Base-by-base conservation (phyloP, 2,888 invertebrate species). In the Clepsis dumicolana region DNA sequence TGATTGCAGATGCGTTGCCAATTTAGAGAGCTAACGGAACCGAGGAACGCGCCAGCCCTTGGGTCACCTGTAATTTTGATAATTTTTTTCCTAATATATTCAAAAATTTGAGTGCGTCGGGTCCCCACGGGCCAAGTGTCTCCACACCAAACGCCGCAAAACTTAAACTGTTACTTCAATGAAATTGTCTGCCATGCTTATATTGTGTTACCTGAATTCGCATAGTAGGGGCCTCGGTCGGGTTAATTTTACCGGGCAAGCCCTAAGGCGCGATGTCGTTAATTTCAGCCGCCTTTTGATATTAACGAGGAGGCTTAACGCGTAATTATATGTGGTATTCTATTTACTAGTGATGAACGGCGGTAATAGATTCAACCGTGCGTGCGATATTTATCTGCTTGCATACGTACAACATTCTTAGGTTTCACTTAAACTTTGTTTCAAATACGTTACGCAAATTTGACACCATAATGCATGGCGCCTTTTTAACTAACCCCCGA, bases 181-280 rank as follows among this genome's bases (percentile, higher is more conserved):
- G n/a, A n/a, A 4, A 5, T 29, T 29, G 1, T 29, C 29, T 29
- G 8, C 29, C 0, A 3, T 29, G 8, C 29, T 14, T 14, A 4
- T 38, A 18, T 7, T 41, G 4, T 16, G 16, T 18, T 16, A 32
- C 24, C n/a, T 4, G 8, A 38, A 35, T 8, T 18, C 14, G 2
- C 18, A 41, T 61, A 59, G 71, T 75, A 75, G 64, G 70, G 62
- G 70, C 52, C 32, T 52, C 59, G 53, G 67, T 60, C 50, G 73
- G 74, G 75, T 77, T 77, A 80, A 79, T 80, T 76, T 78, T 71
- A 60, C 74, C 71, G 70, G 72, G 75, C 72, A 70, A 70, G 73
- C 76, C 77, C 73, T 72, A 64, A 74, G 74, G 75, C 75, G 71
- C 73, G 72, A 72, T 73, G 74, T 76, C 78, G 76, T 80, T 80